Percentiles rank a stretch among this genome's conserved stretches.
phyloP scores from a whole-genome alignment of 2,888 invertebrate genomes.

The Chironomus tentans region DNA sequence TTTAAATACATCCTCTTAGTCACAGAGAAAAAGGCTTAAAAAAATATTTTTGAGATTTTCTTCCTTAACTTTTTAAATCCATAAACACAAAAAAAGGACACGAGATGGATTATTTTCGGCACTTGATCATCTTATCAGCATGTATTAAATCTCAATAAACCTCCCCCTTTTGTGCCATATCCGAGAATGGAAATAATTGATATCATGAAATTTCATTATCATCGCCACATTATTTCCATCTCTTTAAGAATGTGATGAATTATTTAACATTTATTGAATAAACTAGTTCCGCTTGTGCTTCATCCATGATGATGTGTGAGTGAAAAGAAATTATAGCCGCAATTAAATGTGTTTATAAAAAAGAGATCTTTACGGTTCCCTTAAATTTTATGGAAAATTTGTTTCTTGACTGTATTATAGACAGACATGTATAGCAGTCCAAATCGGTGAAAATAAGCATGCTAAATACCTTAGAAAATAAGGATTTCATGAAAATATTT shows the following conservation, averaged over 20 bases:
- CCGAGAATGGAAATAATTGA: too few species aligned
- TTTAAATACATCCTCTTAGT: too few species aligned
- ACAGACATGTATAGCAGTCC: not conserved
- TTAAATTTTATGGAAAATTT: not conserved
- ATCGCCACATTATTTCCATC: constrained; percentile 24
- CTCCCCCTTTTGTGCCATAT: too few species aligned
- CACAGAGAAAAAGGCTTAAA: too few species aligned
- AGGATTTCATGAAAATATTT: not conserved
- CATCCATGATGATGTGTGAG: not conserved
- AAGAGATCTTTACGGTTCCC: not conserved
- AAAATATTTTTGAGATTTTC: too few species aligned
- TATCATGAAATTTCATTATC: constrained; percentile 6
- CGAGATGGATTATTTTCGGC: too few species aligned
- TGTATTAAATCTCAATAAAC: too few species aligned
- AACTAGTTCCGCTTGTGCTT: not conserved
- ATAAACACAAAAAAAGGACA: too few species aligned
- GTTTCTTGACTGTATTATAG: not conserved
- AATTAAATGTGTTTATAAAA: not conserved
- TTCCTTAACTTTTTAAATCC: too few species aligned
- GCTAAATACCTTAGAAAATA: not conserved
- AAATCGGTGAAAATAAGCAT: not conserved
- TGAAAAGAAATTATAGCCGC: not conserved
- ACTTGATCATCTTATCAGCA: too few species aligned
- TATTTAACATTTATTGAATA: not conserved
- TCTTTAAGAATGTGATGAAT: constrained; percentile 25